Evolutionary conservation across 1,140 invertebrate genomes (phyloP), one percentile per base, ranked within the genome.

Genomic region (Zaprionus lachaisei): DNA sequence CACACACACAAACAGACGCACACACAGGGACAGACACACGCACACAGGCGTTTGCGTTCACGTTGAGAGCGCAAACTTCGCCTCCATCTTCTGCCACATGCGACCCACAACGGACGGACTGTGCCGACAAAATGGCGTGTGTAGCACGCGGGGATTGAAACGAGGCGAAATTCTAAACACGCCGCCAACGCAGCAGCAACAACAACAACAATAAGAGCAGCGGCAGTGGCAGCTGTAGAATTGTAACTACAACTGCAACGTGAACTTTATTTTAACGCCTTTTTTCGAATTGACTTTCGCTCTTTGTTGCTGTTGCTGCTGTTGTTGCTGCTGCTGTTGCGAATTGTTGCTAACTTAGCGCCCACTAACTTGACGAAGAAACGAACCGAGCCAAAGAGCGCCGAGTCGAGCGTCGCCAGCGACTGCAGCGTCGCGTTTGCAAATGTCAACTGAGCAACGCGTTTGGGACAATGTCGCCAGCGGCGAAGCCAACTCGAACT

Each of bases 111-210:
- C 60, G 68, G 70, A 47, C 41, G 41, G 12, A 82, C 77, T 74
- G 67, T 82, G 77, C 66, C 74, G 69, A 69, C 62, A 68, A 77
- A 75, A 69, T 79, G 69, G 69, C 60, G 74, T 67, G 66, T 65
- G 60, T 34, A 11, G 31, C 31, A 54, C 31, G 47, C 55, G 66
- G 7, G 54, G 61, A 60, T 68, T 54, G 67, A 49, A 51, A 17
- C 37, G 57, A 63, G 31, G 54, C 41, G 41, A 73, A 31, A 73
- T 34, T 73, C 34, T 60, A 24, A 73, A n/a, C 55, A 55, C 71
- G 62, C 22, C 63, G 44, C 44, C 20, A 64, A 71, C 55, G 49
- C 22, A 47, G 57, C 41, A 58, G 60, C 26, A 49, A 49, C 49
- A 66, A 56, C 51, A 54, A 20, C 0, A 54, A 22, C 47, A 11